phyloP scores from a whole-genome alignment of 2,888 invertebrate species.

The Dusona sp. region DNA sequence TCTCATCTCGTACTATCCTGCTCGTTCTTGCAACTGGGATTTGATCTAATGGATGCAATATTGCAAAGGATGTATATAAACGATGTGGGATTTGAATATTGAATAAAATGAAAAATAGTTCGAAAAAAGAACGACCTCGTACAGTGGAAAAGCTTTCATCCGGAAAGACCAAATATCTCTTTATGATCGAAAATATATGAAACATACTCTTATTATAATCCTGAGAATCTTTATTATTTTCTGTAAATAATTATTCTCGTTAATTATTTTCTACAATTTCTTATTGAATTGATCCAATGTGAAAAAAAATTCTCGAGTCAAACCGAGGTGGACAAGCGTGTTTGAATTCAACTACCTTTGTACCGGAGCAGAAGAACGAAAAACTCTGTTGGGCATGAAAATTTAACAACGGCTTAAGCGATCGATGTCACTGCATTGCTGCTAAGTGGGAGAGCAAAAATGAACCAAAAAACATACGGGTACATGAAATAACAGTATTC shows the following conservation, averaged over 20 bases:
- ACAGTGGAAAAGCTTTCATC: background rate
- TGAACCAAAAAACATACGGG: background rate
- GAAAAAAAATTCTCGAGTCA: background rate
- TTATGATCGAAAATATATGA: background rate
- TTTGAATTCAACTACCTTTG: slow-evolving; percentile 14
- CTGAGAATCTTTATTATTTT: too few species aligned
- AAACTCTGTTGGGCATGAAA: slow-evolving; percentile 75
- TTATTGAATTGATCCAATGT: background rate
- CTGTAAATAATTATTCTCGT: background rate
- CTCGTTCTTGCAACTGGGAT: background rate
- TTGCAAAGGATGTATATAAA: slow-evolving; percentile 9
- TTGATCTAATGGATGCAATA: slow-evolving; percentile 13
- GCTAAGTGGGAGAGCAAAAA: slow-evolving; percentile 24
- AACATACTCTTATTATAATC: too few species aligned
- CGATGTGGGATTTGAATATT: background rate
- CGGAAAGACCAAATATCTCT: background rate
- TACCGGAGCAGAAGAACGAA: background rate
- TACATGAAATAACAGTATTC: background rate
- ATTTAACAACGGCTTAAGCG: slow-evolving; percentile 76
- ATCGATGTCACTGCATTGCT: slow-evolving; percentile 24
- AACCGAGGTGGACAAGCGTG: background rate
- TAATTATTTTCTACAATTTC: background rate
- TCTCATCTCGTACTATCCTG: background rate
- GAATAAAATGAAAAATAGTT: background rate
- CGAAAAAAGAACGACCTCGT: background rate